These are phyloP conservation scores for Eriosoma lanigerum DNA, from an alignment of 1,140 invertebrate species.

Conservation along the genomic window DNA sequence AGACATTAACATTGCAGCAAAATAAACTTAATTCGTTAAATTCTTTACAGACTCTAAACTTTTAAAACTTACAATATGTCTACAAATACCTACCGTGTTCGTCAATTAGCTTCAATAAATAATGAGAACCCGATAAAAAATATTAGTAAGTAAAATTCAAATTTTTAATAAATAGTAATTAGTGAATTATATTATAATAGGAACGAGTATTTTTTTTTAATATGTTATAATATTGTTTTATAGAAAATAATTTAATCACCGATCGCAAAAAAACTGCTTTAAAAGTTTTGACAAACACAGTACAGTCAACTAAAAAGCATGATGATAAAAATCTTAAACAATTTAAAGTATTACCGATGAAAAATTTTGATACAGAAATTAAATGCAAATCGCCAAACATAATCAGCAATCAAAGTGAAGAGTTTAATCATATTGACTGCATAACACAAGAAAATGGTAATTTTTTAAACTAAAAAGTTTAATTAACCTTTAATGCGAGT, in stretches of 20 bases:
- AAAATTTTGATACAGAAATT: not conserved
- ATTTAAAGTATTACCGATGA: conserved; percentile 3
- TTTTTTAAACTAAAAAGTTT: not conserved
- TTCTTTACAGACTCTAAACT: too few species aligned
- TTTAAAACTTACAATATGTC: not conserved
- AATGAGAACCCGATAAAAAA: conserved; percentile 23
- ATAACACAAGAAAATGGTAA: conserved; percentile 10
- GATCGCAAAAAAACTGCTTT: conserved; percentile 27
- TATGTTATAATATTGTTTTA: not conserved
- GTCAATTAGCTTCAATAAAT: not conserved
- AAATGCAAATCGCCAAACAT: not conserved
- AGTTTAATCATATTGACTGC: conserved; percentile 4
- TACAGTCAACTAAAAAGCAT: conserved; percentile 15
- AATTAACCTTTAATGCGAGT: too few species aligned
- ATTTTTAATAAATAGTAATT: too few species aligned
- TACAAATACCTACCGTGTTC: not conserved
- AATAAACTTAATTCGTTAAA: not conserved
- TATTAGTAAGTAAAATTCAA: conserved; percentile 1
- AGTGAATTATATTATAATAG: too few species aligned
- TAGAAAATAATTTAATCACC: not conserved
- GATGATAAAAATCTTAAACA: not conserved
- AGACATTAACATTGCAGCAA: not conserved
- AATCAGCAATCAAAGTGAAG: not conserved
- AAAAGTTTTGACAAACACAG: conserved; percentile 29
- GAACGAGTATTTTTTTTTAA: not conserved